phyloP scores from a whole-genome alignment of 2,797 vertebrate species.

The Paratrypauchen microcephalus region DNA sequence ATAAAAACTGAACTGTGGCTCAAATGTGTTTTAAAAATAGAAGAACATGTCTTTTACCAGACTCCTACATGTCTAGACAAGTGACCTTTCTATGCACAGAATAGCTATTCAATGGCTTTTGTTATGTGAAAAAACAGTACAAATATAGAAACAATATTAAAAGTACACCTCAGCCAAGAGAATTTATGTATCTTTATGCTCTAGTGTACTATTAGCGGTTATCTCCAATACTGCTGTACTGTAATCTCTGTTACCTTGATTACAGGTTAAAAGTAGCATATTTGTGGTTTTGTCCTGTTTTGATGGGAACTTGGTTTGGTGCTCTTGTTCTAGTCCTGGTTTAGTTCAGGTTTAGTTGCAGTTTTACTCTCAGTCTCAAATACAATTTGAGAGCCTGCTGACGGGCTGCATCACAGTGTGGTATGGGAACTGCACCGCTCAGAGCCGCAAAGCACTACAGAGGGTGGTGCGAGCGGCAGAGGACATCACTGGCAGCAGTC shows the following conservation, averaged over 20 bases:
- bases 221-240: too few relatives aligned
- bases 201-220: too few relatives aligned
- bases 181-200: not conserved
- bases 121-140: not conserved
- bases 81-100: conserved; percentile 10
- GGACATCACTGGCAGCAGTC: too few relatives aligned
- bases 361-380: not conserved
- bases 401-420: too few relatives aligned
- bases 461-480: too few relatives aligned
- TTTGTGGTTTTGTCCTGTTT: not conserved
- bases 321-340: not conserved
- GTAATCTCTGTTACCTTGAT: too few relatives aligned
- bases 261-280: too few relatives aligned
- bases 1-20: not conserved
- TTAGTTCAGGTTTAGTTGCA: not conserved
- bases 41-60: conserved; percentile 1
- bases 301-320: not conserved
- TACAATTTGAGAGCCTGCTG: too few relatives aligned
- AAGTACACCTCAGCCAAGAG: not conserved
- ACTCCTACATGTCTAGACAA: conserved; percentile 13
- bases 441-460: too few relatives aligned
- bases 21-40: not conserved
- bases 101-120: not conserved
- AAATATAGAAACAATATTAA: not conserved
- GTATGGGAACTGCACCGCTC: too few relatives aligned